Base-by-base conservation (phyloP, 2,113 vertebrate genomes). In the Acanthochromis polyacanthus region DNA sequence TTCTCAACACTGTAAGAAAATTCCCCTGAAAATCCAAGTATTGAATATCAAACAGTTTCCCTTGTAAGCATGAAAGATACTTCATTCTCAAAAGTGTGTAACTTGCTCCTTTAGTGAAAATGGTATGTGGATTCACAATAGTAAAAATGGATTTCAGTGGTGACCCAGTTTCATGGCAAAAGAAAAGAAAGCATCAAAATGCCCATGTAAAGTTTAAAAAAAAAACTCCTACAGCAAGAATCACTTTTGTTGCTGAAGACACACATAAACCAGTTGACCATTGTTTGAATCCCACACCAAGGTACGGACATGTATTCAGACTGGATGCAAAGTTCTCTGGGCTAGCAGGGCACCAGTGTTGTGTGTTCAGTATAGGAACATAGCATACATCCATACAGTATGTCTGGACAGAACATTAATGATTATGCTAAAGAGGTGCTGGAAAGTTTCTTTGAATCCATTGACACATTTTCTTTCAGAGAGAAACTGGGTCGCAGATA, bases 131-230 rank as follows among this genome's bases (percentile, higher is more conserved):
- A 85, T 83, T 76, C 51, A 71, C 51, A 71, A 28, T n/a, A 65
- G 65, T 23, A 82, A 62, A 52, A 77, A 71, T 67, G 40, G 40
- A 43, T 43, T 81, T 70, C 32, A 75, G 68, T 15, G 72, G 53
- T 86, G 74, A 86, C 80, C 66, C 80, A 86, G 58, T 81, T 88
- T 69, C 50, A 67, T 57, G 17, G 48, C 3, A 3, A 10, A 15
- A 58, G 11, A 60, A 36, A 61, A 62, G 62, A 32, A 16, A 45
- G 43, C 1, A 52, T 40, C 17, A 46, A 23, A 51, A 69, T 1
- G n/a, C 3, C 25, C 30, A 71, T 3, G 20, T 12, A 65, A 73
- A 65, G 25, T 62, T 62, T 36, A 5, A 32, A 5, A 32, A 46
- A 9, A 61, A 52, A 23, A 23, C 14, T 62, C 38, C 17, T 55